Percentiles rank a stretch among this genome's conserved stretches.
Conservation (phyloP, 2,888 invertebrate species). For the Cantharis rufa region DNA sequence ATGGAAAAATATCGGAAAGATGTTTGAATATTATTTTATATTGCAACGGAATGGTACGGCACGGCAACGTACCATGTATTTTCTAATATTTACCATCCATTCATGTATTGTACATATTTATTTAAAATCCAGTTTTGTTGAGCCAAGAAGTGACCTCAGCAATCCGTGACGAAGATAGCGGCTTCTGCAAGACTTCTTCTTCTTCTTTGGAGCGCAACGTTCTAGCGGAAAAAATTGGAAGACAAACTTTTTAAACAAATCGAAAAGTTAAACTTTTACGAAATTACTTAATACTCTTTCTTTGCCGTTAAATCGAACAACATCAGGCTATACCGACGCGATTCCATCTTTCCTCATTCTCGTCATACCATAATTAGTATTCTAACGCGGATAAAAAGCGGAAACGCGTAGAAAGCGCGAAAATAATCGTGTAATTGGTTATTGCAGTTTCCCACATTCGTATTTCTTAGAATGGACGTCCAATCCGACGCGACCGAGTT, state of each 20-base stretch:
- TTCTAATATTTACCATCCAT: slow-evolving; percentile 33
- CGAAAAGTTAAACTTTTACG: neutral
- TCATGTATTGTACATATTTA: slow-evolving; percentile 31
- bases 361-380: slow-evolving; percentile 29
- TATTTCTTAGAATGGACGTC: slow-evolving; percentile 19
- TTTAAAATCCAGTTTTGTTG: slow-evolving; percentile 33
- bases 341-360: slow-evolving; percentile 28
- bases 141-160: slow-evolving; percentile 25
- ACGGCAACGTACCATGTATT: slow-evolving; percentile 13
- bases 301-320: neutral
- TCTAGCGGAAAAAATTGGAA: slow-evolving; percentile 22
- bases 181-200: slow-evolving; percentile 21
- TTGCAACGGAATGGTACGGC: neutral
- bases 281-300: slow-evolving; percentile 10
- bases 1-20: neutral
- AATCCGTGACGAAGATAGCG: slow-evolving; percentile 25
- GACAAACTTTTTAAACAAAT: slow-evolving; percentile 1
- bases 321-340: slow-evolving; percentile 2
- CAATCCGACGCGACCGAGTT: slow-evolving; percentile 9
- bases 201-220: slow-evolving; percentile 17
- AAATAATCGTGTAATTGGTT: slow-evolving; percentile 29
- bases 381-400: slow-evolving; percentile 24
- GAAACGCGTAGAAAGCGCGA: slow-evolving; percentile 32
- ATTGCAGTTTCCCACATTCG: slow-evolving; percentile 29
- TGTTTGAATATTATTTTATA: neutral